Evolutionary conservation across 2,113 vertebrate species (phyloP).

Genomic region (Chinchilla lanigera): DNA sequence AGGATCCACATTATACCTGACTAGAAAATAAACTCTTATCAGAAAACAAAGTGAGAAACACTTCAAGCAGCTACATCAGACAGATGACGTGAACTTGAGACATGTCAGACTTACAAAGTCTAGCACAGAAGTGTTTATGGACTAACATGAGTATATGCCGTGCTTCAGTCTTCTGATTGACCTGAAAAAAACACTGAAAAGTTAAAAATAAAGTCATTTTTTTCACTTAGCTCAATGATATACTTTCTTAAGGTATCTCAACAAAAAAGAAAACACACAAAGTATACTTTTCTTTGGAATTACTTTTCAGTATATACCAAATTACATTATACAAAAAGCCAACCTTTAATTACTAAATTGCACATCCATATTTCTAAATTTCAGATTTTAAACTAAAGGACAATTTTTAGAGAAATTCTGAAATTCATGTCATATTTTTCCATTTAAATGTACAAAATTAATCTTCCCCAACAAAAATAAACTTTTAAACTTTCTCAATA

Average conservation of each 20-base stretch:
- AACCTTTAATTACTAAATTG: neutral
- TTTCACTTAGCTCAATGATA: slow-evolving; percentile 59
- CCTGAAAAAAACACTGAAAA: slow-evolving; percentile 86
- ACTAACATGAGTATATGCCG: slow-evolving; percentile 91
- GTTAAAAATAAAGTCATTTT: slow-evolving; percentile 66
- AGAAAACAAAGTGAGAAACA: slow-evolving; percentile 67
- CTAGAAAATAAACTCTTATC: slow-evolving; percentile 60
- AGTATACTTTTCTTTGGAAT: slow-evolving; percentile 2
- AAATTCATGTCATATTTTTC: neutral
- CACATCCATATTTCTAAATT: slow-evolving; percentile 40
- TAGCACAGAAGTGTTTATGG: slow-evolving; percentile 91
- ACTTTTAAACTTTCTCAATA: slow-evolving; percentile 47
- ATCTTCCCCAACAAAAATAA: slow-evolving; percentile 39
- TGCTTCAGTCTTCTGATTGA: slow-evolving; percentile 92
- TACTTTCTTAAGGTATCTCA: slow-evolving; percentile 61
- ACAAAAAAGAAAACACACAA: slow-evolving; percentile 52
- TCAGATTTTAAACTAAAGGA: slow-evolving; percentile 49
- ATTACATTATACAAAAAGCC: slow-evolving; percentile 19
- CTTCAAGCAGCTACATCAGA: slow-evolving; percentile 55
- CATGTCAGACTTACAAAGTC: slow-evolving; percentile 91
- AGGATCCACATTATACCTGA: slow-evolving; percentile 37
- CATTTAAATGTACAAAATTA: neutral
- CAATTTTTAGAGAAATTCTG: slow-evolving; percentile 26
- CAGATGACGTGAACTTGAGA: slow-evolving; percentile 56
- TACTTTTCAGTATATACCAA: slow-evolving; percentile 49